Evolutionary conservation across 2,888 invertebrate species (phyloP), one percentile per base, ranked within the genome.

Genomic region (Lutraria lutraria): DNA sequence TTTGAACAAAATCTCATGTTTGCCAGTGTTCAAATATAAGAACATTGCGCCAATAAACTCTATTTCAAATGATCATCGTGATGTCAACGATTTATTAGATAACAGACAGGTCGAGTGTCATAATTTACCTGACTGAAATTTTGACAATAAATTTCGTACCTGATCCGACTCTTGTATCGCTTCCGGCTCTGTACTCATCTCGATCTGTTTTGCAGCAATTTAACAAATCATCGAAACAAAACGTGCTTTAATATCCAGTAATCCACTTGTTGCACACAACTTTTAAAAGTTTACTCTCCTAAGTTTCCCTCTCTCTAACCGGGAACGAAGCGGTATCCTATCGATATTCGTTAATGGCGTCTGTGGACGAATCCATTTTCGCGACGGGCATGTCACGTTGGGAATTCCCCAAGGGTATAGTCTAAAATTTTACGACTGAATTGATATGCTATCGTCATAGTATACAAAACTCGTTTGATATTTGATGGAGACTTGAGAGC

Each of bases 291-390:
- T 85, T 79, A 25, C 19, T n/a, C 19, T 31, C 8, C 56, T 15
- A 31, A 72, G 29, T 76, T 76, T 76, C 76, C 34, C 54, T 19
- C 76, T 53, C n/a, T 79, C 76, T 54, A 15, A 25, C 76, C 54
- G 72, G 85, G 79, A 79, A 85, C n/a, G 72, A 63, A 72, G 84
- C 84, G 84, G 56, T 72, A 72, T 43, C 21, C 79, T 85, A 85
- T 85, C 85, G 79, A 85, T 85, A 85, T 85, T 79, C 34, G 76
- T 54, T 85, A 85, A 85, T 79, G 85, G 85, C 85, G 85, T 72
- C 76, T 72, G 54, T 19, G 43, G 85, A 56, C 85, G 85, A 85
- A 76, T 52, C 79, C 31, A 85, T 85, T 25, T 85, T 79, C 25
- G 29, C 31, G 79, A 79, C 76, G 52, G 85, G 85, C 29, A 21